Percentiles rank a stretch among this genome's conserved stretches.
Conservation (phyloP, 2,888 invertebrate genomes). For the Dolichomitus sp. region DNA sequence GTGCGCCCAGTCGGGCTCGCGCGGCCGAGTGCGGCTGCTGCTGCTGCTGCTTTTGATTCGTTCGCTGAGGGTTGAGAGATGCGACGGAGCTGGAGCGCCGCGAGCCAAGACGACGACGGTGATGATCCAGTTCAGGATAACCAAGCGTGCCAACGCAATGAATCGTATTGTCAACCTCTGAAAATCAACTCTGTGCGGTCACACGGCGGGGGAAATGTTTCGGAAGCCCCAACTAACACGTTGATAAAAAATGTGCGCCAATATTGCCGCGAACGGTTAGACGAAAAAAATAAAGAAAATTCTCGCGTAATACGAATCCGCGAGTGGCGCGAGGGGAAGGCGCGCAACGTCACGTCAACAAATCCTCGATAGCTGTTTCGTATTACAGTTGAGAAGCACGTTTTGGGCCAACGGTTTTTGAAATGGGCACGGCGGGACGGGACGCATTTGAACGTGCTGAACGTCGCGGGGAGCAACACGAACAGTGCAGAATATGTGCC, state of each 20-base stretch:
- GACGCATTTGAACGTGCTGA: conserved; percentile 61
- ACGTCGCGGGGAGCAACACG: conserved; percentile 69
- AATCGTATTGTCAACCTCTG: neutral
- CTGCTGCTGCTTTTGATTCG: neutral
- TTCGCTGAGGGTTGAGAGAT: neutral
- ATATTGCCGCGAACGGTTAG: neutral
- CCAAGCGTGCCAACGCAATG: neutral
- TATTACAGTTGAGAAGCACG: conserved; percentile 15
- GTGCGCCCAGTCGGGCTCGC: conserved; percentile 11
- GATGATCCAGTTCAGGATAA: conserved; percentile 24
- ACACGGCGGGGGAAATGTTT: neutral
- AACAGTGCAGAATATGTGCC: conserved; percentile 89
- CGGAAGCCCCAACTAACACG: neutral
- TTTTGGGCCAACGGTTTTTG: conserved; percentile 38
- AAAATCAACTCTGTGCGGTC: neutral
- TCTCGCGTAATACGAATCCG: neutral
- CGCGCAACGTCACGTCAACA: conserved; percentile 1
- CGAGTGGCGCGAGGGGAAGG: neutral
- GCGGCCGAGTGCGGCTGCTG: conserved; percentile 18
- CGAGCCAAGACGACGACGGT: conserved; percentile 33
- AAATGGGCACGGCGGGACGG: conserved; percentile 73
- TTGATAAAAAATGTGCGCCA: neutral
- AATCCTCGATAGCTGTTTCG: neutral
- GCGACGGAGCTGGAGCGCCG: neutral
- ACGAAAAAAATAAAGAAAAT: neutral